Conservation (phyloP, 2,113 vertebrate species). For the Myotis brandtii region DNA sequence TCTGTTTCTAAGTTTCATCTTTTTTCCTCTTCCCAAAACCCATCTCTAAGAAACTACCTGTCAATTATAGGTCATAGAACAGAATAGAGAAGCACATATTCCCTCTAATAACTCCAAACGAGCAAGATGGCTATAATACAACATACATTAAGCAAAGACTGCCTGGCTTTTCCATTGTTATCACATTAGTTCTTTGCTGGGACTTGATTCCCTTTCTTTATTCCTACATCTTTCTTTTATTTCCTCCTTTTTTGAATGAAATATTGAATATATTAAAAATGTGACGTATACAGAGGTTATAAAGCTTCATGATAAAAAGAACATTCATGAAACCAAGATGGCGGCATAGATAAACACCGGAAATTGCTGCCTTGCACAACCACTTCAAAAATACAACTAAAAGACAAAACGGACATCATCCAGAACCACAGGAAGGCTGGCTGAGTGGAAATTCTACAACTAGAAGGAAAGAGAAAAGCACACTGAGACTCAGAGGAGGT, state of each 20-base stretch:
- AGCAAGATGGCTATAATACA: not conserved
- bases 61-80: not conserved
- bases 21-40: slow-evolving; percentile 52
- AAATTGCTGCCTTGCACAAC: too few species aligned
- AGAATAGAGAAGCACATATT: not conserved
- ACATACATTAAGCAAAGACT: not conserved
- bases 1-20: slow-evolving; percentile 66
- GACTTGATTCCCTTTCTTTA: not conserved
- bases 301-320: slow-evolving; percentile 37
- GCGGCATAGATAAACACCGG: too few species aligned
- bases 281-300: not conserved
- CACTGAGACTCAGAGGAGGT: too few species aligned
- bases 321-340: not conserved
- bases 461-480: too few species aligned
- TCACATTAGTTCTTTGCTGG: not conserved
- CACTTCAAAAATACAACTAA: too few species aligned
- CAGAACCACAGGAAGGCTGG: too few species aligned
- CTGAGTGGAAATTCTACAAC: too few species aligned
- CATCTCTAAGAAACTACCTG: slow-evolving; percentile 55
- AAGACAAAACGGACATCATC: too few species aligned
- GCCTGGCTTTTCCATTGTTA: not conserved
- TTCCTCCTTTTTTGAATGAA: not conserved
- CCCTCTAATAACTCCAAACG: not conserved
- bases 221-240: not conserved
- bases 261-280: not conserved